Percentiles rank a stretch among this genome's conserved stretches.
phyloP scores from a whole-genome alignment of 1,140 invertebrate species.

The Heliconius eleuchia region DNA sequence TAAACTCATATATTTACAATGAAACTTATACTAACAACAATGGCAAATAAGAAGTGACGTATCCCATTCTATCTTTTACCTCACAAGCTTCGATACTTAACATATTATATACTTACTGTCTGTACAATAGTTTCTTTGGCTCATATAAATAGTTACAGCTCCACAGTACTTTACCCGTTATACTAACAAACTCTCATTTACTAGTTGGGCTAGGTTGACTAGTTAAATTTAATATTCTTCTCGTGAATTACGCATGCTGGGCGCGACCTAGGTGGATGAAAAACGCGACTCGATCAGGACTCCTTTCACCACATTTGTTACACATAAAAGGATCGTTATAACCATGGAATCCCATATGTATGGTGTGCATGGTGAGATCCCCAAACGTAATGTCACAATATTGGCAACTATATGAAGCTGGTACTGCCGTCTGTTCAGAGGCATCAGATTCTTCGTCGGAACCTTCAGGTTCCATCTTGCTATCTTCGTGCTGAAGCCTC shows the following conservation, averaged over 20 bases:
- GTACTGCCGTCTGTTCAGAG: conserved; percentile 48
- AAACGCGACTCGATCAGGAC: conserved; percentile 92
- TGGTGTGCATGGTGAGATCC: conserved; percentile 95
- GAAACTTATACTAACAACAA: background rate
- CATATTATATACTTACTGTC: background rate
- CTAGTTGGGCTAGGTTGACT: conserved; percentile 42
- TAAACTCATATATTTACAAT: conserved; percentile 7
- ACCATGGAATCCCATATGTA: conserved; percentile 98
- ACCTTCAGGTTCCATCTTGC: conserved; percentile 58
- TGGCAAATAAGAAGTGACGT: background rate
- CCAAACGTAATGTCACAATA: conserved; percentile 95
- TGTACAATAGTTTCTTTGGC: conserved; percentile 24
- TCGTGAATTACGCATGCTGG: conserved; percentile 84
- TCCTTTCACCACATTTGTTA: conserved; percentile 94
- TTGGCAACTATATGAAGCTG: conserved; percentile 85
- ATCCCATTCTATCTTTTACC: background rate
- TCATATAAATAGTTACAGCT: conserved; percentile 18
- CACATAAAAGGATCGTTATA: conserved; percentile 95
- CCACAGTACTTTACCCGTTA: conserved; percentile 13
- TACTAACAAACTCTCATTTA: conserved; percentile 3
- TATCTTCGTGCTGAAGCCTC: conserved; percentile 75
- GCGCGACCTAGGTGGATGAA: conserved; percentile 94
- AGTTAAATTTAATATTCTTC: conserved; percentile 36
- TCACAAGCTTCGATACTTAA: conserved; percentile 7
- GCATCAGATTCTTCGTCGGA: conserved; percentile 76